A percentile compares a stretch with the other conserved stretches of the same genome.
Conservation (phyloP, 2,113 vertebrate genomes). For the Capreolus pygargus region DNA sequence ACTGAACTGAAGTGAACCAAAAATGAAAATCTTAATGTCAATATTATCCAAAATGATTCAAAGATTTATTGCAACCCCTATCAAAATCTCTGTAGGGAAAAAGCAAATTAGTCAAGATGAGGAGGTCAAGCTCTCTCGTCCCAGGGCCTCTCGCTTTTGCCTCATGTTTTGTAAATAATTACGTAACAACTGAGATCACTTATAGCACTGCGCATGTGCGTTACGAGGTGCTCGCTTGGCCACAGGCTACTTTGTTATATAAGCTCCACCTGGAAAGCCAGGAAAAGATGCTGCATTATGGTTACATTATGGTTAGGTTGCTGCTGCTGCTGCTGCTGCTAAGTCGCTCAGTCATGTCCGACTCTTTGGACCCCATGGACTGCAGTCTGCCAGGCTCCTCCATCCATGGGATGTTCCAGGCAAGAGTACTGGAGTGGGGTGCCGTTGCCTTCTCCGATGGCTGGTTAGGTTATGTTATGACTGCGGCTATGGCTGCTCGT, state of each 20-base stretch:
- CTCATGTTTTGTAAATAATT: rapidly evolving
- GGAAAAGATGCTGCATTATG: not conserved
- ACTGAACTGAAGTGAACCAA: not conserved
- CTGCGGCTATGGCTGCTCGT: rapidly evolving
- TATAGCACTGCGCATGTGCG: not conserved
- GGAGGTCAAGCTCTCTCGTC: not conserved
- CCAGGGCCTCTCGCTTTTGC: not conserved
- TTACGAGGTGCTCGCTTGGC: not conserved
- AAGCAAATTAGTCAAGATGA: not conserved
- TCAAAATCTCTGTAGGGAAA: not conserved
- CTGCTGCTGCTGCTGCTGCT: too few species aligned
- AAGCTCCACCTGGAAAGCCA: not conserved
- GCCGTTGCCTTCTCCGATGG: too few species aligned
- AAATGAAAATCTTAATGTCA: not conserved
- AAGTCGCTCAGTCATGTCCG: too few species aligned
- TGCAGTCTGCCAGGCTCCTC: too few species aligned
- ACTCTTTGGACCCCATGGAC: too few species aligned
- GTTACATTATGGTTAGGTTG: not conserved
- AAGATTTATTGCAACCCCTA: not conserved
- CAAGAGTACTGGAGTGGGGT: too few species aligned
- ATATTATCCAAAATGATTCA: not conserved
- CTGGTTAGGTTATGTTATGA: not conserved
- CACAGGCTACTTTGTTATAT: not conserved
- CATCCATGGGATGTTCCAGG: too few species aligned
- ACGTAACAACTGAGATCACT: not conserved